Evolutionary conservation across 2,113 vertebrate genomes (phyloP), one percentile per base, ranked within the genome.

Genomic region (Montifringilla adamsi): DNA sequence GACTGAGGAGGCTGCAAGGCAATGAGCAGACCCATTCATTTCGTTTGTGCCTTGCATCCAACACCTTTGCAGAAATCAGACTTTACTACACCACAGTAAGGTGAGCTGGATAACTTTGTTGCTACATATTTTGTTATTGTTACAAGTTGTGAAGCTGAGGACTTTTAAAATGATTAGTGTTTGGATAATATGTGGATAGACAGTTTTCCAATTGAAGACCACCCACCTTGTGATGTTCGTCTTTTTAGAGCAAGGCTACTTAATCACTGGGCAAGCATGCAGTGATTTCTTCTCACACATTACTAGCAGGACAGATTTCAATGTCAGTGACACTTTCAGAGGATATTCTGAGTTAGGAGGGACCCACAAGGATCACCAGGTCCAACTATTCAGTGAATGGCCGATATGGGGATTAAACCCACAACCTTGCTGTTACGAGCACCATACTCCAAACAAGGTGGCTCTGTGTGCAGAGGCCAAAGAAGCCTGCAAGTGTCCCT

Each of bases 171-270:
- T 13, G 2, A 24, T 72, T 24, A 31, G 35, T 28, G 26, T 10
- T 43, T 2, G 0, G 18, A 8, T 16, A 77, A 53, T 2, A 3
- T 1, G 2, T 30, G 15, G 46, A 53, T 44, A 72, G 70, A 49
- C 7, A 89, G n/a, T 41, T 33, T 62, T 43, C 33, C 66, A 87
- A 1, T 1, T 31, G 33, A 64, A 50, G 39, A 53, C 14, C 37
- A 52, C 31, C 11, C 59, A 64, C 30, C 31, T 11, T 1, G 7
- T 30, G 8, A 28, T 27, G n/a, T 27, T 56, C 64, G 27, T 24
- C 53, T 31, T 77, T 53, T 72, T 18, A 64, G 7, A 76, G 21
- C 26, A 89, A 84, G 27, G 49, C 23, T 56, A 66, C 23, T 41
- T 41, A 41, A 37, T 75, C 44, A 28, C 7, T 28, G 22, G 18